Conservation (phyloP, 2,888 invertebrate genomes). For the Capitulum mitella region DNA sequence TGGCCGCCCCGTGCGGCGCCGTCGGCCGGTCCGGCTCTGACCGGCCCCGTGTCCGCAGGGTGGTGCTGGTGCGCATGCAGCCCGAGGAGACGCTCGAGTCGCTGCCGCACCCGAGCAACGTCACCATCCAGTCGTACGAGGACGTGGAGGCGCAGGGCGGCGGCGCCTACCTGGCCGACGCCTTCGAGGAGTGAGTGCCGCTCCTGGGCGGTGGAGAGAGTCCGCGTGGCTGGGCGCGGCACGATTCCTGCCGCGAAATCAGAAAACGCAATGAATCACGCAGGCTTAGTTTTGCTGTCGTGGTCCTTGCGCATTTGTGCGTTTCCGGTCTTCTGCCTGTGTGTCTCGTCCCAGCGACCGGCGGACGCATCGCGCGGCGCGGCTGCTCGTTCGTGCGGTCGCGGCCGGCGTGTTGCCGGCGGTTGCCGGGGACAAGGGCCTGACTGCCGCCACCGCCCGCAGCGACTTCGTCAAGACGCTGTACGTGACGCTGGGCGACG, state of each 20-base stretch:
- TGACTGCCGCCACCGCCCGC: conserved; percentile 30
- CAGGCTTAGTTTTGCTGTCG: no score
- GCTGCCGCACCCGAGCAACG: conserved; percentile 59
- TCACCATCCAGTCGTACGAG: conserved; percentile 63
- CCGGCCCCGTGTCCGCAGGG: conserved; percentile 44
- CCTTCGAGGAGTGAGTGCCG: conserved; percentile 59
- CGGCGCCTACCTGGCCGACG: conserved; percentile 77
- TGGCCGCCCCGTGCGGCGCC: no score
- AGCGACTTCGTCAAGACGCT: conserved; percentile 46
- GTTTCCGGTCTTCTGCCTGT: no score
- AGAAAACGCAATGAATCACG: no score
- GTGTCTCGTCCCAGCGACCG: neutral
- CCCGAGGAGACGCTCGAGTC: conserved; percentile 56
- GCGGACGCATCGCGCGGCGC: no score
- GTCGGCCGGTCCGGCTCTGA: neutral
- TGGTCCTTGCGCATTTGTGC: no score
- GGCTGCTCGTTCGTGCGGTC: no score
- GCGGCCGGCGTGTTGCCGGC: no score
- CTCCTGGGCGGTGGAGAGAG: no score
- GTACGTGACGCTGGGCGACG: conserved; percentile 25
- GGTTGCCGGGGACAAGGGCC: no score
- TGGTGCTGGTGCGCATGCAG: conserved; percentile 66
- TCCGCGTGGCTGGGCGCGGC: no score
- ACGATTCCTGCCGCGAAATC: no score
- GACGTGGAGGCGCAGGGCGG: conserved; percentile 60